Evolutionary conservation across 2,113 vertebrate genomes (phyloP).

Genomic region (Psephotus haematonotus): DNA sequence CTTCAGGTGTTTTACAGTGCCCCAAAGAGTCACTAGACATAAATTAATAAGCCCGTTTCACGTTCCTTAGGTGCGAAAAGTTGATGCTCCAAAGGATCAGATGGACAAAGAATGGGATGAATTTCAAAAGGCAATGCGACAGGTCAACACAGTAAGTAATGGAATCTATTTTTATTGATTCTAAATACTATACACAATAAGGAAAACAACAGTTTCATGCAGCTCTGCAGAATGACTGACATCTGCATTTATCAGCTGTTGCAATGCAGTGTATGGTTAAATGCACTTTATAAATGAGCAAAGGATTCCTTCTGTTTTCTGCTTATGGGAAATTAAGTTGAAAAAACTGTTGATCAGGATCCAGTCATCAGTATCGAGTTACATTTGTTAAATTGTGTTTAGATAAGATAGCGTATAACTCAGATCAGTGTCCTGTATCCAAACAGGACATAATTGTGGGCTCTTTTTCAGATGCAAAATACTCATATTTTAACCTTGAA

Average conservation of each 20-base stretch:
- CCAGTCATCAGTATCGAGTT: background rate
- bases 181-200: conserved; percentile 46
- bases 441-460: background rate
- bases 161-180: conserved; percentile 48
- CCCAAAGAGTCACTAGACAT: background rate
- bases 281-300: conserved; percentile 58
- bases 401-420: background rate
- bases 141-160: conserved; percentile 86
- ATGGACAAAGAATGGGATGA: conserved; percentile 99
- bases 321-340: background rate
- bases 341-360: background rate
- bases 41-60: background rate
- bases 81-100: conserved; percentile 94
- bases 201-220: conserved; percentile 63
- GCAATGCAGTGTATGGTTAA: conserved; percentile 38
- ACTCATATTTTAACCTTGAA: background rate
- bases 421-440: background rate
- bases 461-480: background rate
- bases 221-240: conserved; percentile 47
- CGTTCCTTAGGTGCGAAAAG: conserved; percentile 85
- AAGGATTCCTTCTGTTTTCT: background rate
- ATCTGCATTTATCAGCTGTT: conserved; percentile 46
- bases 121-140: conserved; percentile 96
- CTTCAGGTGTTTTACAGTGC: background rate
- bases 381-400: background rate